Evolutionary conservation across 2,888 invertebrate species (phyloP).

Genomic region (Crepidodera aurea): DNA sequence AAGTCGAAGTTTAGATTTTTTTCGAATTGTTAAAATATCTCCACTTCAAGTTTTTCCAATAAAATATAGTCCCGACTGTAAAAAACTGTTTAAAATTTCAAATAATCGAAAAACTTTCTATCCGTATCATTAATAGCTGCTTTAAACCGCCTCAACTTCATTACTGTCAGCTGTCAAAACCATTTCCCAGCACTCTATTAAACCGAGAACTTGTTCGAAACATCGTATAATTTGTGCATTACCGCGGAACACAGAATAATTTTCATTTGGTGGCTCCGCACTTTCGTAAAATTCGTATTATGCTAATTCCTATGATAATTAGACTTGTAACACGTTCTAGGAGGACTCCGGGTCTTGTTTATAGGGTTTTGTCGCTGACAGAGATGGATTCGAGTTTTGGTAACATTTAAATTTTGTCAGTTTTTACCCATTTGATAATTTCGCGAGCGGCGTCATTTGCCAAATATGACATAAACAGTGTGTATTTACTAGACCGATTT

Average conservation of each 20-base stretch:
- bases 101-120: no score
- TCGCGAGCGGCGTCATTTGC: slow-evolving; percentile 45
- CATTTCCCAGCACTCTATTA: slow-evolving; percentile 40
- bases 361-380: slow-evolving; percentile 48
- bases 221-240: slow-evolving; percentile 41
- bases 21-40: no score
- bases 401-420: slow-evolving; percentile 50
- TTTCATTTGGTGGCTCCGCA: slow-evolving; percentile 39
- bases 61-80: no score
- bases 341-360: slow-evolving; percentile 49
- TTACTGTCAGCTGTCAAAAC: slow-evolving; percentile 39
- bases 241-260: slow-evolving; percentile 40
- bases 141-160: slow-evolving; percentile 26
- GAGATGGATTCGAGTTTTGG: slow-evolving; percentile 50
- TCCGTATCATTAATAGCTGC: background rate
- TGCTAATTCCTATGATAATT: slow-evolving; percentile 57
- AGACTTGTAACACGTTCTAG: slow-evolving; percentile 54
- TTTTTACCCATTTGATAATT: slow-evolving; percentile 51
- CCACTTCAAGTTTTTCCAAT: no score
- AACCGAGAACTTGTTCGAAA: slow-evolving; percentile 32
- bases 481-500: slow-evolving; percentile 42
- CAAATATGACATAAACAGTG: slow-evolving; percentile 51
- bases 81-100: no score
- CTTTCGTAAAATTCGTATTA: slow-evolving; percentile 51
- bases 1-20: no score